Conservation (phyloP, 2,113 vertebrate genomes). For the Philantomba maxwellii region DNA sequence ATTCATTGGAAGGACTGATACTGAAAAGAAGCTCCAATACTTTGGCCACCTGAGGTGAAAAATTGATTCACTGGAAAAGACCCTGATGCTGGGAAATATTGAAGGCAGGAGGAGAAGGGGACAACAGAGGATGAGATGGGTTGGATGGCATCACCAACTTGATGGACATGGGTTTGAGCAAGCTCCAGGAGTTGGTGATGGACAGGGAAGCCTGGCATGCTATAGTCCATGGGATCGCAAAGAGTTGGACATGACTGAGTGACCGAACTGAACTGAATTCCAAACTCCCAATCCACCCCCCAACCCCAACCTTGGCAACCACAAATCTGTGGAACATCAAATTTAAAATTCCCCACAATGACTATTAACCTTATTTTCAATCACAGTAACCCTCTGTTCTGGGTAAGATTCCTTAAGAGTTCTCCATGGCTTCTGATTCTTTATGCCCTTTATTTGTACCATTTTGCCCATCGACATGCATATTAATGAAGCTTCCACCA, state of each 20-base stretch:
- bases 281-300: not conserved
- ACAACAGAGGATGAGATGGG: not conserved
- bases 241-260: not conserved
- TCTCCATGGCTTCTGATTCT: not conserved
- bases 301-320: not conserved
- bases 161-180: not conserved
- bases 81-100: not conserved
- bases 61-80: not conserved
- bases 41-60: not conserved
- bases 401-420: not conserved
- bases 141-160: not conserved
- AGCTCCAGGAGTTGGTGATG: not conserved
- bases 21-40: not conserved
- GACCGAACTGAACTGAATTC: not conserved
- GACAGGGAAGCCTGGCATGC: not conserved
- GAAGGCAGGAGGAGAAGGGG: not conserved
- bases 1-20: not conserved
- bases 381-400: not conserved
- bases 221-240: not conserved
- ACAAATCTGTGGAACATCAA: not conserved
- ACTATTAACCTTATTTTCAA: not conserved
- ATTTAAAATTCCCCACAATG: not conserved
- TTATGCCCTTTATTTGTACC: not conserved
- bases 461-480: not conserved
- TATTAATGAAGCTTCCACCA: not conserved